A percentile compares a stretch with the other conserved stretches of the same genome.
Conservation (phyloP, 2,797 vertebrate genomes). For the Borostomias antarcticus region DNA sequence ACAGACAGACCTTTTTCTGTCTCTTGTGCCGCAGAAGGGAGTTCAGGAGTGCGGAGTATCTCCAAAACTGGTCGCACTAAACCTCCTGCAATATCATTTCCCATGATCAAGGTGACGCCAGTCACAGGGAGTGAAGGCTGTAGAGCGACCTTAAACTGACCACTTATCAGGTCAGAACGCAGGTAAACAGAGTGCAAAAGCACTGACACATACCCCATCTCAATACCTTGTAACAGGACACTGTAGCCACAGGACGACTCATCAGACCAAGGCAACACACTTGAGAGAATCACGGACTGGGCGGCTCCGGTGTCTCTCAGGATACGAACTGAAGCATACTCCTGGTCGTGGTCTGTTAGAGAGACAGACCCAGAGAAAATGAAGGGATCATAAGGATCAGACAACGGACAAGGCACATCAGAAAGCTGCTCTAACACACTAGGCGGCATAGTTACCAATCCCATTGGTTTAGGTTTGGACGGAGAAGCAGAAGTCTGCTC, state of each 20-base stretch:
- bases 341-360: neutral
- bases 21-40: neutral
- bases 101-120: neutral
- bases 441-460: neutral
- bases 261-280: neutral
- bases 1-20: neutral
- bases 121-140: too few species aligned
- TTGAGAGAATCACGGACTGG: neutral
- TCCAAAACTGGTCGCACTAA: neutral
- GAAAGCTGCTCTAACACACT: neutral
- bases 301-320: neutral
- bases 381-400: neutral
- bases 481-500: too few species aligned
- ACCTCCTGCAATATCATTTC: conserved; percentile 4
- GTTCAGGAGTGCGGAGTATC: neutral
- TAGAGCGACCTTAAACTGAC: too few species aligned
- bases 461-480: too few species aligned
- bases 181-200: too few species aligned
- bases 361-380: neutral
- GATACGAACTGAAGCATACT: neutral
- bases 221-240: too few species aligned
- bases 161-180: too few species aligned
- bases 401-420: neutral
- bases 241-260: too few species aligned
- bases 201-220: too few species aligned